Conservation (phyloP, 1,140 invertebrate species). For the Drosophila ficusphila region DNA sequence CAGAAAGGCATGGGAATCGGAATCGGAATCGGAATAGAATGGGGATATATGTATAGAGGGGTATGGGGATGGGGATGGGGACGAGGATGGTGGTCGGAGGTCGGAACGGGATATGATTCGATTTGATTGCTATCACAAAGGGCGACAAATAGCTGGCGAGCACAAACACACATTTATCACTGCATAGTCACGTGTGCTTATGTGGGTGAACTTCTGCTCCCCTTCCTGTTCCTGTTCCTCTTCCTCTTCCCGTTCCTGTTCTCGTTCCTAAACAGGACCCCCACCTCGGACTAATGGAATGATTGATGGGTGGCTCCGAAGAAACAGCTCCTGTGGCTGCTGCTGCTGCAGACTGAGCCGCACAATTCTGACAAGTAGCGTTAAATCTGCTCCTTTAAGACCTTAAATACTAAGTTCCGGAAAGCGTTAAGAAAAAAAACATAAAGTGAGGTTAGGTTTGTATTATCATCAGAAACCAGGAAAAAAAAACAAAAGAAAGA, state of each 20-base stretch:
- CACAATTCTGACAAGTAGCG: slow-evolving; percentile 37
- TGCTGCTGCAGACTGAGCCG: not conserved
- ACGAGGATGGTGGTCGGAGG: too few species aligned
- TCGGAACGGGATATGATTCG: slow-evolving; percentile 70
- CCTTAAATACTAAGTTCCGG: not conserved
- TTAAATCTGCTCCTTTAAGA: slow-evolving; percentile 40
- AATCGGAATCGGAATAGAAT: slow-evolving; percentile 3
- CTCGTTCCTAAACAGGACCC: too few species aligned
- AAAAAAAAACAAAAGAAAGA: too few species aligned
- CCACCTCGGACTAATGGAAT: slow-evolving; percentile 23
- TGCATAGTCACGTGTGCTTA: slow-evolving; percentile 3
- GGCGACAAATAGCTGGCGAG: slow-evolving; percentile 63
- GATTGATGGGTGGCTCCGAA: slow-evolving; percentile 35
- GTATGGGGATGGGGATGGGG: not conserved
- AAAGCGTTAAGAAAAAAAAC: not conserved
- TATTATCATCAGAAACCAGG: too few species aligned
- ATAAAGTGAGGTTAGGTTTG: too few species aligned
- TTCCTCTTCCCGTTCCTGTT: not conserved
- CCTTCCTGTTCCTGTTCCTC: not conserved
- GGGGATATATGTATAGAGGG: too few species aligned
- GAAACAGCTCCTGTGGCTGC: not conserved
- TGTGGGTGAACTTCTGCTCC: slow-evolving; percentile 11
- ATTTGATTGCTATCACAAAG: slow-evolving; percentile 77
- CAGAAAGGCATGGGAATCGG: slow-evolving; percentile 2
- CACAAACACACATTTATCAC: slow-evolving; percentile 29